Percentiles rank a stretch among this genome's conserved stretches.
Conservation (phyloP, 2,113 vertebrate genomes). For the Anhinga anhinga region DNA sequence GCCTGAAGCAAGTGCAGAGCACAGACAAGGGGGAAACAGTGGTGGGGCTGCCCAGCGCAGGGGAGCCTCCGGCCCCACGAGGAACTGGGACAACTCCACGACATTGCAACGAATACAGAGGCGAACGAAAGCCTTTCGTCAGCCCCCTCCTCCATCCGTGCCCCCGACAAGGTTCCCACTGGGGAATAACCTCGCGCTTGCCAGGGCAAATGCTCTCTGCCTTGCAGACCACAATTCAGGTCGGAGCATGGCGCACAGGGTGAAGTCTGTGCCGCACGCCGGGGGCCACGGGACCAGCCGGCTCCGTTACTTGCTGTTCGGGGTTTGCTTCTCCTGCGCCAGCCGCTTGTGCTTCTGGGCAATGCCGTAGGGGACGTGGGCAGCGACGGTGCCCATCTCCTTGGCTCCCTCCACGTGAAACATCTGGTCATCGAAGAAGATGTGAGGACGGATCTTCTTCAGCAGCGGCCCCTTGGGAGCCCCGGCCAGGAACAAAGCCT, state of each 20-base stretch:
- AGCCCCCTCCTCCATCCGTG: background rate
- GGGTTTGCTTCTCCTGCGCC: background rate
- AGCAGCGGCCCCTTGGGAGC: constrained; percentile 93
- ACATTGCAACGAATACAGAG: fast-evolving
- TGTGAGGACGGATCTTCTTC: constrained; percentile 91
- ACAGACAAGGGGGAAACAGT: fast-evolving
- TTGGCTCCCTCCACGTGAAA: constrained; percentile 92
- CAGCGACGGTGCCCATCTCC: constrained; percentile 88
- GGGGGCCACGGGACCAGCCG: background rate
- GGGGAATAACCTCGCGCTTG: background rate
- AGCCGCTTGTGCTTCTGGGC: constrained; percentile 75
- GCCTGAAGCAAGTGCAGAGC: background rate
- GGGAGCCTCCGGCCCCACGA: background rate
- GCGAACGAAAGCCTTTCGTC: background rate
- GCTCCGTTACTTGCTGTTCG: constrained; percentile 33
- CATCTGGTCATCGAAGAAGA: constrained; percentile 98
- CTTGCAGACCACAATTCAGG: background rate
- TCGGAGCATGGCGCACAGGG: fast-evolving
- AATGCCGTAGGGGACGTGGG: constrained; percentile 90
- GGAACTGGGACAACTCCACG: fast-evolving
- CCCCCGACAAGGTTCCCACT: background rate
- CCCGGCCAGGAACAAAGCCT: constrained; percentile 91
- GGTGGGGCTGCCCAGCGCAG: background rate
- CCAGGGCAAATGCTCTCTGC: background rate
- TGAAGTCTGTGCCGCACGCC: fast-evolving